These are phyloP conservation scores for Acanthoscelides obtectus DNA, from an alignment of 2,888 invertebrate species.

Conservation along the genomic window DNA sequence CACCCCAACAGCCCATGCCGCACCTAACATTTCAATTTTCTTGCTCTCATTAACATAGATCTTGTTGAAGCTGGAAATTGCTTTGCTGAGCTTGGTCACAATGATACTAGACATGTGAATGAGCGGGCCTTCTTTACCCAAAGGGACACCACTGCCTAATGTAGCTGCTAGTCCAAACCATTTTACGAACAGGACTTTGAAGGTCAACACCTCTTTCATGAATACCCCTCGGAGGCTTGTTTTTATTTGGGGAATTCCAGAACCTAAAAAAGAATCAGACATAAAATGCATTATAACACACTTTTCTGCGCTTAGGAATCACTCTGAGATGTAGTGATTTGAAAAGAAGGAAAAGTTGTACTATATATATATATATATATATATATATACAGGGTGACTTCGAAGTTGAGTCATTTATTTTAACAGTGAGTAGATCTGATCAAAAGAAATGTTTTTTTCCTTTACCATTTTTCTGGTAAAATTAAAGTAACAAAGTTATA, in stretches of 20 bases:
- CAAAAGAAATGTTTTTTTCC: too few species aligned
- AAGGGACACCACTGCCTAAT: conserved; percentile 88
- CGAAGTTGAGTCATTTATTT: too few species aligned
- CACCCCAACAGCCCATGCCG: conserved; percentile 95
- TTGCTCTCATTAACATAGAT: conserved; percentile 91
- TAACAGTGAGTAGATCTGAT: too few species aligned
- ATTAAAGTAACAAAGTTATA: too few species aligned
- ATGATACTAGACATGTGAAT: conserved; percentile 96
- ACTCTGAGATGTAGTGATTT: background rate
- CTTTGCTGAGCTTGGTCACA: conserved; percentile 82
- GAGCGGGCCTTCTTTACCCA: conserved; percentile 98
- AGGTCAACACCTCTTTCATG: conserved; percentile 92
- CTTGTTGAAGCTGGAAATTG: conserved; percentile 86
- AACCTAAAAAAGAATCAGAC: conserved; percentile 73
- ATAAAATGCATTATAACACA: background rate
- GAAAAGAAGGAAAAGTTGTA: background rate
- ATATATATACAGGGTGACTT: too few species aligned
- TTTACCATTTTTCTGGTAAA: too few species aligned
- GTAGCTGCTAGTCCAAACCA: conserved; percentile 87
- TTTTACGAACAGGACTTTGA: conserved; percentile 88
- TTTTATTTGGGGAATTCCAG: conserved; percentile 98
- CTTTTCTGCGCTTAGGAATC: background rate
- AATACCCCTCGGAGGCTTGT: conserved; percentile 93
- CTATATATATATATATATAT: too few species aligned
- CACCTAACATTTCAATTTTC: conserved; percentile 94